Evolutionary conservation across 2,113 vertebrate genomes (phyloP).

Genomic region (Cinclus cinclus): DNA sequence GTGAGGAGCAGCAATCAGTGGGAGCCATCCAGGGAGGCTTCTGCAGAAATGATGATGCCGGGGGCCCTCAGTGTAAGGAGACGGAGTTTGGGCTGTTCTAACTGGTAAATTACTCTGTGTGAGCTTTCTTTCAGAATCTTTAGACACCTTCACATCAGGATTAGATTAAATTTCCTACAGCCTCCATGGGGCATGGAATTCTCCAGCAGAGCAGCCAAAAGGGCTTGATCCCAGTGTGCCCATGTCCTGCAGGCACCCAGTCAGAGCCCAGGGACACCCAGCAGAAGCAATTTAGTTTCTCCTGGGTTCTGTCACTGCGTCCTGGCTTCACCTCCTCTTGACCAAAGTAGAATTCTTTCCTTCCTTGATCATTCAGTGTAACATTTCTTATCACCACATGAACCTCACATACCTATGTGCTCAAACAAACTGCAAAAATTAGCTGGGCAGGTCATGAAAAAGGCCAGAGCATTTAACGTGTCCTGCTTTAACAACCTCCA

Average conservation of each 20-base stretch:
- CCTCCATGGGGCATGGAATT: not conserved
- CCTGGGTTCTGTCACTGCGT: not conserved
- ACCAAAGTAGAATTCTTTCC: not conserved
- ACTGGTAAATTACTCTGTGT: not conserved
- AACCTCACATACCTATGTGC: not conserved
- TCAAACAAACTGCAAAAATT: conserved; percentile 11
- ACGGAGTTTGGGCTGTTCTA: not conserved
- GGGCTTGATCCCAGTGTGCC: not conserved
- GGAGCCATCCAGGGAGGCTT: not conserved
- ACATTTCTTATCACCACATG: conserved; percentile 31
- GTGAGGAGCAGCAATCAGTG: not conserved
- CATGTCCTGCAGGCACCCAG: not conserved
- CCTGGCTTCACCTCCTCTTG: not conserved
- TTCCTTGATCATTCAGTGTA: not conserved
- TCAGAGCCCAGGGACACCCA: not conserved
- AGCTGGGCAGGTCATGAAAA: not conserved
- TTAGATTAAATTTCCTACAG: not conserved
- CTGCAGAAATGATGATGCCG: not conserved
- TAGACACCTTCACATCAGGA: not conserved
- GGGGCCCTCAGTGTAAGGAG: fast-evolving
- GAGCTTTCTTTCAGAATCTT: not conserved
- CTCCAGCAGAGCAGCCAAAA: not conserved
- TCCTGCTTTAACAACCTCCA: not conserved
- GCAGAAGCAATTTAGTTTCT: not conserved
- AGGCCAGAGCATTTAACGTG: not conserved